A percentile compares a stretch with the other conserved stretches of the same genome.
Evolutionary conservation across 53 echinoderm and acorn worm species (phyloP).

Genomic region (Hippasteria phrygiana): DNA sequence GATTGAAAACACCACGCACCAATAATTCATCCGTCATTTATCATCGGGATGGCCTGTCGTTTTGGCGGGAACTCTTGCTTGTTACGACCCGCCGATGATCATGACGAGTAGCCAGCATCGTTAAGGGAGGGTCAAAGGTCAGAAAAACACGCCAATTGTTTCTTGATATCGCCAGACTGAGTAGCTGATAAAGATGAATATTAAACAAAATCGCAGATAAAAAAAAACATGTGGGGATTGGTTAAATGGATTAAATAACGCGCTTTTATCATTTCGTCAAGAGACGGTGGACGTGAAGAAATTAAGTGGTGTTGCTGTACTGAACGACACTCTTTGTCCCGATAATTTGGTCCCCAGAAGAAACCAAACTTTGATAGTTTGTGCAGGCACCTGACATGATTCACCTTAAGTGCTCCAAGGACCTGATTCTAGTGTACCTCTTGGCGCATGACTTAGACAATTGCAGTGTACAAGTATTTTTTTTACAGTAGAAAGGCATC

Average conservation of each 20-base stretch:
- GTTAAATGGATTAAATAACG: background rate
- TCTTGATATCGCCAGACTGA: slow-evolving; percentile 4
- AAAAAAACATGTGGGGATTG: background rate
- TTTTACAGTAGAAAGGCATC: no score
- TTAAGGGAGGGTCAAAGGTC: slow-evolving; percentile 42
- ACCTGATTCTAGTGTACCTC: no score
- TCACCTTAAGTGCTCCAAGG: no score
- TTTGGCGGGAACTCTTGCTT: slow-evolving; percentile 10
- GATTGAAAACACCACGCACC: slow-evolving; percentile 66
- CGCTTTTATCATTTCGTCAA: background rate
- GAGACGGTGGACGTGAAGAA: background rate
- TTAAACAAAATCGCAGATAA: slow-evolving; percentile 23
- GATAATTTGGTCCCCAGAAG: no score
- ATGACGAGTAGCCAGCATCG: background rate
- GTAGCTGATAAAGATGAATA: slow-evolving; percentile 15
- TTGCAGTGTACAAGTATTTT: no score
- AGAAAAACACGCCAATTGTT: slow-evolving; percentile 55
- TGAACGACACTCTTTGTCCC: no score
- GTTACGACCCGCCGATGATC: slow-evolving; percentile 3
- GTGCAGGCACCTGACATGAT: no score
- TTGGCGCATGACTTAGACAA: no score
- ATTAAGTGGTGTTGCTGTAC: no score
- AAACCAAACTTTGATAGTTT: no score
- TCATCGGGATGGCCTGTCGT: slow-evolving; percentile 24
- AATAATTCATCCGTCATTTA: slow-evolving; percentile 67